phyloP scores from a whole-genome alignment of 2,113 vertebrate species.

The Malurus elegans region DNA sequence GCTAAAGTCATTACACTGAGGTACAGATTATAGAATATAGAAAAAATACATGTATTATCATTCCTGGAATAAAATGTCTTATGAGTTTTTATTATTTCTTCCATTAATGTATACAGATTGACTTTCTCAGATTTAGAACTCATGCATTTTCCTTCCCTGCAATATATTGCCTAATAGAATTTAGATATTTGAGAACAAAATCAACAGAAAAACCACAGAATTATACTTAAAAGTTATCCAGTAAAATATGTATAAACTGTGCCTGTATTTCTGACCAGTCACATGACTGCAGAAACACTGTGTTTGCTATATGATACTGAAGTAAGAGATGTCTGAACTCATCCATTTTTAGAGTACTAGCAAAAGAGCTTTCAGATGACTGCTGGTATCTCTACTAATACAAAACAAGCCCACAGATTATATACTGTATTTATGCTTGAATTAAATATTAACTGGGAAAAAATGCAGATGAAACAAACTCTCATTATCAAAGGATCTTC shows the following conservation, averaged over 20 bases:
- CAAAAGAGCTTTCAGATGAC: neutral
- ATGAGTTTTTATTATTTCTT: neutral
- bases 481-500: neutral
- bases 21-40: neutral
- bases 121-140: neutral
- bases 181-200: constrained; percentile 24
- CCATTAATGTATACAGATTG: constrained; percentile 27
- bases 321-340: neutral
- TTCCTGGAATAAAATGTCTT: constrained; percentile 27
- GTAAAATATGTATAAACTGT: neutral
- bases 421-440: neutral
- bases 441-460: neutral
- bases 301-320: constrained; percentile 5
- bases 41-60: neutral
- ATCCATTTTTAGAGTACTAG: neutral
- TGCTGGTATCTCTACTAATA: neutral
- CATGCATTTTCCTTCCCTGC: neutral
- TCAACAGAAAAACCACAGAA: neutral
- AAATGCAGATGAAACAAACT: neutral
- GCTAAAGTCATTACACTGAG: neutral
- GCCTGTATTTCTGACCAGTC: constrained; percentile 26
- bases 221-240: constrained; percentile 20
- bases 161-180: constrained; percentile 12
- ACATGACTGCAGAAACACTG: neutral
- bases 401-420: neutral